Conservation (phyloP, 2,113 vertebrate genomes). For the Corythaeola cristata region DNA sequence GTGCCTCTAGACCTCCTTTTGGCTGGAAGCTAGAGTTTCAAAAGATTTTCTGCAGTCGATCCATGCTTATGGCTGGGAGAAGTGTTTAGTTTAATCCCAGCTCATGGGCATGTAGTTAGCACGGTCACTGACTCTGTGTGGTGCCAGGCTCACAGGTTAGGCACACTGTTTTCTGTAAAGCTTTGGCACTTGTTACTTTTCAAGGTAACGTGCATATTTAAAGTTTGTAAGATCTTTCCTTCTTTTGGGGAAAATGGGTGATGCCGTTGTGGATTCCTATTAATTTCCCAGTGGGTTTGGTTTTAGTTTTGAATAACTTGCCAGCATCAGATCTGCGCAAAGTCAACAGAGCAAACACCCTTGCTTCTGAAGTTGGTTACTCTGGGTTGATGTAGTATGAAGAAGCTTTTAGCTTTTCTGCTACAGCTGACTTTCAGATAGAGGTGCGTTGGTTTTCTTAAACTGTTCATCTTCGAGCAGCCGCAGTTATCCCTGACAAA, state of each 20-base stretch:
- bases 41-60: neutral
- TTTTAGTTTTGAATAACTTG: neutral
- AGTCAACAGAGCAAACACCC: neutral
- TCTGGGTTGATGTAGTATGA: neutral
- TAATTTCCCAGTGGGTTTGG: neutral
- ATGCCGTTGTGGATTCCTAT: neutral
- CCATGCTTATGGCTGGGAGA: neutral
- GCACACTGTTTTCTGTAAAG: neutral
- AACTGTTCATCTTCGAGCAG: neutral
- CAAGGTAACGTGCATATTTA: neutral
- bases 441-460: neutral
- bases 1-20: neutral
- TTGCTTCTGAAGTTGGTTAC: neutral
- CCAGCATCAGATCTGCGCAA: neutral
- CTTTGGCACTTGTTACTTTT: neutral
- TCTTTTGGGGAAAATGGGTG: neutral
- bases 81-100: neutral
- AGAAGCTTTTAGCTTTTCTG: neutral
- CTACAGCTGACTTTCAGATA: neutral
- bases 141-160: neutral
- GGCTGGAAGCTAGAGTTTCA: neutral
- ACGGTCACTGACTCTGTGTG: neutral
- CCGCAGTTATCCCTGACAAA: neutral
- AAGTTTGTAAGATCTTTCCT: neutral
- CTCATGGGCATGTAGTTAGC: accelerated